A percentile compares a stretch with the other conserved stretches of the same genome.
Evolutionary conservation across 2,113 vertebrate genomes (phyloP).

Genomic region (Narcine bancroftii): DNA sequence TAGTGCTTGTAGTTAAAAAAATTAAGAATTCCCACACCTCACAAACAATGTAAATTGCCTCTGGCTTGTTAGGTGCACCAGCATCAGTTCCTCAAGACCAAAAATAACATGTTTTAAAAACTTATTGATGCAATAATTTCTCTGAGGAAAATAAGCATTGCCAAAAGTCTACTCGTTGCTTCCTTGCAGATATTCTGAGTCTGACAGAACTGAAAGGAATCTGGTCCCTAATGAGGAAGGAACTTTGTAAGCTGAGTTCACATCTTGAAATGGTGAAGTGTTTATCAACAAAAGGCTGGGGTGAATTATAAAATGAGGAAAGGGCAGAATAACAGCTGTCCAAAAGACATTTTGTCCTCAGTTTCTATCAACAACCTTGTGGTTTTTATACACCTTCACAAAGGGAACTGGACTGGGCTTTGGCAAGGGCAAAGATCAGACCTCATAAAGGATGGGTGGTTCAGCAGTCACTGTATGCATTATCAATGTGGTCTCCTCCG

Average conservation of each 20-base stretch:
- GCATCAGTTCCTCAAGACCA: background rate
- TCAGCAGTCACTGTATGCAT: background rate
- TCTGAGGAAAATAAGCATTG: background rate
- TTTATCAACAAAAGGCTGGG: background rate
- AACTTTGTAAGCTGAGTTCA: background rate
- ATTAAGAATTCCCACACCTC: background rate
- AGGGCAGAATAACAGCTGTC: background rate
- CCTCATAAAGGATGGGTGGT: background rate
- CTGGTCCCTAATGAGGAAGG: background rate
- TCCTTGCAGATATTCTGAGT: background rate
- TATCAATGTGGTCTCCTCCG: background rate
- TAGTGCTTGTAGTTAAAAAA: background rate
- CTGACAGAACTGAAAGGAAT: background rate
- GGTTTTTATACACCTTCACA: background rate
- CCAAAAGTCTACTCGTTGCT: background rate
- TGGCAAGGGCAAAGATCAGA: background rate
- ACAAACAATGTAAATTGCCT: background rate
- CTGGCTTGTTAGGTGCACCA: background rate
- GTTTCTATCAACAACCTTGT: background rate
- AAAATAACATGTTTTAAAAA: background rate
- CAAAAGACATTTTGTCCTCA: background rate
- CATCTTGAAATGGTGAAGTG: background rate
- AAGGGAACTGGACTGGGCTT: background rate
- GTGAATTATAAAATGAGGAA: background rate
- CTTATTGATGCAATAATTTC: background rate